These are phyloP conservation scores for Teleiodes luculella DNA, from an alignment of 2,888 invertebrate genomes.

Conservation along the genomic window DNA sequence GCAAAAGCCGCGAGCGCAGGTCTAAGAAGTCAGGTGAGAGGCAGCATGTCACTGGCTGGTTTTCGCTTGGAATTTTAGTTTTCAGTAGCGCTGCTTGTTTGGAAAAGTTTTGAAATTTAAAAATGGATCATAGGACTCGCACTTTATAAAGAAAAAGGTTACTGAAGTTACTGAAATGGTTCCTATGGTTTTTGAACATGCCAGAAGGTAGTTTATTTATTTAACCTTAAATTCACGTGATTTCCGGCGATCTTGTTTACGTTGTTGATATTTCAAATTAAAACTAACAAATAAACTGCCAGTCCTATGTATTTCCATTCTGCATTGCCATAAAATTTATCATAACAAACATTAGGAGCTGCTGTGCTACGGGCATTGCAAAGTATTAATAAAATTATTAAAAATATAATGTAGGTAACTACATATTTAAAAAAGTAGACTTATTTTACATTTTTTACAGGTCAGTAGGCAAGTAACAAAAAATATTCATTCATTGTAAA, in stretches of 20 bases:
- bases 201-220: conserved; percentile 4
- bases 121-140: background rate
- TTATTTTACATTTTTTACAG: no score
- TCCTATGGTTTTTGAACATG: no score
- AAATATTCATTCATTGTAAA: no score
- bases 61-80: conserved; percentile 48
- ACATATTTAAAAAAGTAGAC: no score
- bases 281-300: background rate
- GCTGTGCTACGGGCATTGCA: conserved; percentile 1
- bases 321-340: background rate
- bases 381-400: background rate
- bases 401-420: no score
- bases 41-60: conserved; percentile 47
- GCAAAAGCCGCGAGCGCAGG: conserved; percentile 61
- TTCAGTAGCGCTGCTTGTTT: conserved; percentile 34
- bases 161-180: background rate
- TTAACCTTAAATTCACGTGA: background rate
- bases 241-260: background rate
- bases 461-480: no score
- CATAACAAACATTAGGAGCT: background rate
- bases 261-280: background rate
- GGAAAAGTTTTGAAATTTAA: background rate
- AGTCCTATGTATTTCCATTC: background rate
- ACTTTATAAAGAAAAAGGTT: background rate
- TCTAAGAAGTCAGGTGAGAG: conserved; percentile 60